Evolutionary conservation across 2,888 invertebrate species (phyloP).

Genomic region (Plutella xylostella): DNA sequence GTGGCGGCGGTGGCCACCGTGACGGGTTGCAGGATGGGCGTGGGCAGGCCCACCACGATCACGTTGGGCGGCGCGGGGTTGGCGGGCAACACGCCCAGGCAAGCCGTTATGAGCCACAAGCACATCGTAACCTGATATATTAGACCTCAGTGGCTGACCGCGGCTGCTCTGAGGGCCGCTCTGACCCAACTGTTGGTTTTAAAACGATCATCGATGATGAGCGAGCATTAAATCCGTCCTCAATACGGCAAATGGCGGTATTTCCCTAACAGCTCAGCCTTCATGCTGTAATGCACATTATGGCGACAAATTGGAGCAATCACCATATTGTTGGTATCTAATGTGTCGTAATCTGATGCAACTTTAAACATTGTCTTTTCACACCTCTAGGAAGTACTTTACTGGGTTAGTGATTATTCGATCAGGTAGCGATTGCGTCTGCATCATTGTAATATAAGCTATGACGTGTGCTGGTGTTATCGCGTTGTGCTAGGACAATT

Average conservation of each 20-base stretch:
- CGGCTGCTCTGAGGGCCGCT: background rate
- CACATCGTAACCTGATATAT: conserved; percentile 36
- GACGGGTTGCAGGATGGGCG: conserved; percentile 21
- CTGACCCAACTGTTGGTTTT: conserved; percentile 16
- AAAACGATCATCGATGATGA: conserved; percentile 36
- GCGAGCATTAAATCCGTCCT: conserved; percentile 53
- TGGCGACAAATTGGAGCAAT: conserved; percentile 62
- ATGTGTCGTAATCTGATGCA: conserved; percentile 44
- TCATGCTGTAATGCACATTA: conserved; percentile 58
- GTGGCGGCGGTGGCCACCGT: conserved; percentile 25
- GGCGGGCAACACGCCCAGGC: conserved; percentile 50
- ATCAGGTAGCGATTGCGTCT: too few relatives aligned
- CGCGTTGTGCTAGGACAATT: too few relatives aligned
- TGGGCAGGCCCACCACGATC: conserved; percentile 40
- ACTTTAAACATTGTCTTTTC: too few relatives aligned
- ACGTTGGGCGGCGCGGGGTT: conserved; percentile 36
- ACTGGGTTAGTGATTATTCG: too few relatives aligned
- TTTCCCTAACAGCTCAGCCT: conserved; percentile 62
- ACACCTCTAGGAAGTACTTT: too few relatives aligned
- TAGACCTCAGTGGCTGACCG: conserved; percentile 7
- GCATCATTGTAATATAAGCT: too few relatives aligned
- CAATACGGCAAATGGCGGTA: conserved; percentile 47
- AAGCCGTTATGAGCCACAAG: conserved; percentile 61
- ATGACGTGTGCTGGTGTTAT: too few relatives aligned
- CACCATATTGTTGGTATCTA: conserved; percentile 53